Base-by-base conservation (phyloP, 1,140 invertebrate species). In the Drosophila gunungcola region DNA sequence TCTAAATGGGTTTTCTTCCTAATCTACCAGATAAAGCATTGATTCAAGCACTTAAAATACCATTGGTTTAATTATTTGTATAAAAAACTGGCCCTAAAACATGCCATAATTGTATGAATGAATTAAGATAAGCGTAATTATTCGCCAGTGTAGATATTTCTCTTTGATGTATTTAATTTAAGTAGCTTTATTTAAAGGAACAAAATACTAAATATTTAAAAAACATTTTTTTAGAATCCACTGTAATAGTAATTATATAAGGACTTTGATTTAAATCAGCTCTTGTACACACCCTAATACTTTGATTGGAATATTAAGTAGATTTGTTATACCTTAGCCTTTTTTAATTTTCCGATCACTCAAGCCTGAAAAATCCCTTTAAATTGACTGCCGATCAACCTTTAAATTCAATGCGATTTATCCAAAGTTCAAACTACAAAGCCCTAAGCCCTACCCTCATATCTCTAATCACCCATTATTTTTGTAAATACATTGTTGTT, bases 401-500 rank as follows among this genome's bases (percentile, higher is more conserved):
- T 16, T 41, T 7, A 38, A 45, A 36, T 21, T 25, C 29, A 38
- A 13, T 32, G 0, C 3, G 25, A 46, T 11, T 16, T 6, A 5
- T 10, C 21, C 36, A 67, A 67, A 67, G 58, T 16, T 67, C 45
- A 49, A 49, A 4, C 13, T 43, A 13, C 9, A 4, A 27, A 13
- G 16, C 16, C 21, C 4, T 43, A 16, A 16, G 36, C 10, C 63
- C 45, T 51, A 67, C 64, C 45, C 42, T 52, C 34, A 34, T 25
- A 27, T 34, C 21, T 21, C 5, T 34, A 34, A 48, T 21, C 6
- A 13, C 43, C 27, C 16, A 2, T 60, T 10, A n/a, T 38, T 39
- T 54, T 27, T 25, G 21, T 36, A 12, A 21, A 3, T 10, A 67
- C 29, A 42, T 67, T 51, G 36, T 67, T 12, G 11, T n/a, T 36